Evolutionary conservation across 2,113 vertebrate species (phyloP), one percentile per base, ranked within the genome.

Genomic region (Serilophus lunatus): DNA sequence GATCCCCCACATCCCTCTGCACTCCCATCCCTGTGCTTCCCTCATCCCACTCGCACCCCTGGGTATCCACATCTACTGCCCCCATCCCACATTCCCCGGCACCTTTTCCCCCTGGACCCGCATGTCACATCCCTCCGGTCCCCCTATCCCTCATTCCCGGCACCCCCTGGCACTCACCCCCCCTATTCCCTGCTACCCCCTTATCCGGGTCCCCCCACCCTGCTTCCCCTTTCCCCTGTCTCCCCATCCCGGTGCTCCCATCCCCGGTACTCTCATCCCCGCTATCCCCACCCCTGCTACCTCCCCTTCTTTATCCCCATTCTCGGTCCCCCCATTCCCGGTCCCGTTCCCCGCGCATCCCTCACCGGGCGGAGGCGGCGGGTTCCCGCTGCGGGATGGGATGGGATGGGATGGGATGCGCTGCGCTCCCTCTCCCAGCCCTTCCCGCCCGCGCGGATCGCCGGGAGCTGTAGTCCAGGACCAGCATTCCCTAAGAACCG

Each of bases 381-480:
- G 12, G 69, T 65, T 60, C 65, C 72, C 22, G 71, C 28, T 86
- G 77, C 61, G 84, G 91, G 83, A 57, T 63, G 72, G 49, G 47
- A 24, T 50, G 49, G 23, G 49, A 50, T 13, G 49, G 49, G 49
- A 50, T 25, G 56, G 57, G 57, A 57, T 63, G 72, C 57, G 57
- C 82, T 51, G 77, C 66, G 88, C 68, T 82, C 85, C 24, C 71
- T 44, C 54, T 35, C 74, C 71, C 76, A 44, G 36, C 74, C 18
- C 91, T 53, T 45, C 92, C 88, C 69, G 71, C 95, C 56, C 93
- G 95, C 95, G 49, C 84, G 22, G 93, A 23, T 3, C 57, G 84
- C 68, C 85, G 95, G 95, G 95, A 95, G 84, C 88, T 91, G 95
- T 89, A 96, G 95, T 95, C 86, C 79, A 35, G 60, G 24, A 9